Evolutionary conservation across 2,113 vertebrate genomes (phyloP).

Genomic region (Monopterus albus): DNA sequence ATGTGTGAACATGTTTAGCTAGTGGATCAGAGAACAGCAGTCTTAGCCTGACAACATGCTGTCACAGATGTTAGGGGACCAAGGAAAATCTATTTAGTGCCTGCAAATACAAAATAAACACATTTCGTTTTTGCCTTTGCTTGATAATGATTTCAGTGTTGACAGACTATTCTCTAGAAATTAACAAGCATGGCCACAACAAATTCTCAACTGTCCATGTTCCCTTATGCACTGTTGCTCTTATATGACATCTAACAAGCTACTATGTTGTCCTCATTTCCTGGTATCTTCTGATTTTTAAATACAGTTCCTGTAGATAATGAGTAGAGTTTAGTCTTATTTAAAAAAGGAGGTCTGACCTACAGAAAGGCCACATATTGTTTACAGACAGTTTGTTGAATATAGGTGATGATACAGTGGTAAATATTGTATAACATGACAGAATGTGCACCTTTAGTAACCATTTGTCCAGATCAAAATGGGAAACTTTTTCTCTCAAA

Average conservation of each 20-base stretch:
- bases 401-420: no score
- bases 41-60: conserved; percentile 26
- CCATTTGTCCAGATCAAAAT: no score
- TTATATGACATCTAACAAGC: not conserved
- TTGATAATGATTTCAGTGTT: not conserved
- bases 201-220: not conserved
- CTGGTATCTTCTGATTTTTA: not conserved
- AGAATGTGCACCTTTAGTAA: no score
- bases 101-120: conserved; percentile 9
- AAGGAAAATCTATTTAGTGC: conserved; percentile 8
- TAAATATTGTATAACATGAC: no score
- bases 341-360: no score
- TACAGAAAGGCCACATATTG: no score
- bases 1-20: conserved; percentile 58
- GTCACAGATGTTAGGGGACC: conserved; percentile 45
- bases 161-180: not conserved
- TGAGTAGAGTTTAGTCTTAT: not conserved
- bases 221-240: no score
- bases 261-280: not conserved
- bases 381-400: no score
- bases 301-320: not conserved
- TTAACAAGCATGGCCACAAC: not conserved
- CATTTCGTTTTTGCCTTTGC: not conserved
- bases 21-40: conserved; percentile 47
- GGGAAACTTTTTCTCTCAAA: no score